Conservation (phyloP, 2,888 invertebrate species). For the Eupithecia tripunctaria region DNA sequence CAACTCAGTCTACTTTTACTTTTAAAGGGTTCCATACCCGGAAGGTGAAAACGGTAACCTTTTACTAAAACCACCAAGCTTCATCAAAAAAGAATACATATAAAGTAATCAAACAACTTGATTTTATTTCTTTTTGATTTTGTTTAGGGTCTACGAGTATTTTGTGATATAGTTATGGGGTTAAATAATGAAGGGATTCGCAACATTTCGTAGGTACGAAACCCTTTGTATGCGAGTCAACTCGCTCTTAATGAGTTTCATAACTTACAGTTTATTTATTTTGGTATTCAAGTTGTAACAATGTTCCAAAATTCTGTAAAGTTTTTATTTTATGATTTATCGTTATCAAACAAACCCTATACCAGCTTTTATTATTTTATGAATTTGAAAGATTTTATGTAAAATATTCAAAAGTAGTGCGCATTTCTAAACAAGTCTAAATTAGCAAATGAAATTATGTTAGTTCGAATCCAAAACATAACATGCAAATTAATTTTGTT, state of each 20-base stretch:
- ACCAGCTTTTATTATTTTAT: background rate
- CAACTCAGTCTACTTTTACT: background rate
- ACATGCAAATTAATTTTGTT: background rate
- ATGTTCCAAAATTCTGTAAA: background rate
- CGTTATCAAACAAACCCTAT: background rate
- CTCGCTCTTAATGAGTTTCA: too few relatives aligned
- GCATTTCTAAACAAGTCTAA: background rate
- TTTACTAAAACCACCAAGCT: too few relatives aligned
- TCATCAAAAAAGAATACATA: too few relatives aligned
- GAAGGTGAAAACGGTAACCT: too few relatives aligned
- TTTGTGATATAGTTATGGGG: too few relatives aligned
- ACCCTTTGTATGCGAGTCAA: too few relatives aligned
- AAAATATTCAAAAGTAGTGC: background rate
- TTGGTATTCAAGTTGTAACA: background rate
- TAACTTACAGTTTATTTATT: background rate
- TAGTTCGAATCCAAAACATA: background rate
- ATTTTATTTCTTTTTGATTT: too few relatives aligned
- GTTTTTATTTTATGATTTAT: background rate
- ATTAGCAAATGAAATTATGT: background rate
- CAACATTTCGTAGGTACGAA: too few relatives aligned
- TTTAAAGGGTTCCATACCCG: too few relatives aligned
- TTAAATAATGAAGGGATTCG: too few relatives aligned
- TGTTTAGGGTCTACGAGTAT: too few relatives aligned
- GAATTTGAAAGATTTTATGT: background rate
- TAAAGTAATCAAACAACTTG: too few relatives aligned